phyloP scores from a whole-genome alignment of 2,797 vertebrate species.

The Semaprochilodus insignis region DNA sequence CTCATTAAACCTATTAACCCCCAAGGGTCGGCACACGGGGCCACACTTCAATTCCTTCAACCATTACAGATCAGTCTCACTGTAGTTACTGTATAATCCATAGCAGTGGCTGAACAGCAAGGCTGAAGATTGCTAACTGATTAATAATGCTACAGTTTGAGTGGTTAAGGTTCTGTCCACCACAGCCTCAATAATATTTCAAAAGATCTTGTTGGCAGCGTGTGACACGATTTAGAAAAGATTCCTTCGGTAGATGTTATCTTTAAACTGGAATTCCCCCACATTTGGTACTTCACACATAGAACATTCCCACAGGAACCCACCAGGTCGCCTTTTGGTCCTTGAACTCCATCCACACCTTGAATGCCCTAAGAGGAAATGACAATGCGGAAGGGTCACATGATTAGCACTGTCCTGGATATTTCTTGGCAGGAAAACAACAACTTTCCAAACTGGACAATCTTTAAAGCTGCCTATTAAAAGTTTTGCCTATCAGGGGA shows the following conservation, averaged over 20 bases:
- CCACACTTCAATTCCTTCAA: no score
- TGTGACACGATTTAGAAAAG: background rate
- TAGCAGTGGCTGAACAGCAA: no score
- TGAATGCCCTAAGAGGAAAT: constrained; percentile 77
- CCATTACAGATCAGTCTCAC: background rate
- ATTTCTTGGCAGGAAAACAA: background rate
- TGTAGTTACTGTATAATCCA: no score
- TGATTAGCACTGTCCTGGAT: background rate
- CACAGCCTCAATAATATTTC: background rate
- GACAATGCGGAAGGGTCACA: background rate
- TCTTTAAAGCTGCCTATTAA: constrained; percentile 6
- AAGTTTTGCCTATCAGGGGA: constrained; percentile 6
- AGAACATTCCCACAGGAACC: constrained; percentile 48
- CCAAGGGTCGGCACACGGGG: background rate
- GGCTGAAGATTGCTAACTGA: no score
- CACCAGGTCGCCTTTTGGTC: constrained; percentile 89
- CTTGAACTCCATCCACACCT: constrained; percentile 85
- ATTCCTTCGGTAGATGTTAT: no score
- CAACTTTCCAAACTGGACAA: background rate
- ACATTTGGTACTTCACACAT: background rate
- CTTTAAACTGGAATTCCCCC: no score
- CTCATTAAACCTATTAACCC: background rate
- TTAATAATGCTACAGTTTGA: no score
- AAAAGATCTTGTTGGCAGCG: background rate
- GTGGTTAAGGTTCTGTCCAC: background rate